Percentiles rank a stretch among this genome's conserved stretches.
phyloP scores from a whole-genome alignment of 2,113 vertebrate genomes.

The Semicossyphus pulcher region DNA sequence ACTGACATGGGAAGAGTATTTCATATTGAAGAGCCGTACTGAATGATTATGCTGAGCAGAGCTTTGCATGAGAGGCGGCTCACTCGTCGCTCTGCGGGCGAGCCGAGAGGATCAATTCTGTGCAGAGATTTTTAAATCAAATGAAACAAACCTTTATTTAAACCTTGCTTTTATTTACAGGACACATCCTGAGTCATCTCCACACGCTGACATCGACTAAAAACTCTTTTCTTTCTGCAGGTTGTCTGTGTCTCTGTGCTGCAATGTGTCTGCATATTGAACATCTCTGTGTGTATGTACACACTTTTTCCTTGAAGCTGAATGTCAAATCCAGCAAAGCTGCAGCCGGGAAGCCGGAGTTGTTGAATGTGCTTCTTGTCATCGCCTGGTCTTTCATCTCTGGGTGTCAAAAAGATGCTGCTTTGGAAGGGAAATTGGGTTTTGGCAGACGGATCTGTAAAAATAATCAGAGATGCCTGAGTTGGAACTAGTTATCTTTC shows the following conservation, averaged over 20 bases:
- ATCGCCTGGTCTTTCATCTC: slow-evolving; percentile 76
- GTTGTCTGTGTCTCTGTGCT: neutral
- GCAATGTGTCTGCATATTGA: slow-evolving; percentile 37
- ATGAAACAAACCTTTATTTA: slow-evolving; percentile 7
- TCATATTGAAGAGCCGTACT: slow-evolving; percentile 43
- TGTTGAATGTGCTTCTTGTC: slow-evolving; percentile 78
- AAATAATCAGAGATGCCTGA: slow-evolving; percentile 74
- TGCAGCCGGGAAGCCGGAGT: slow-evolving; percentile 57
- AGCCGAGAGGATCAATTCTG: slow-evolving; percentile 27
- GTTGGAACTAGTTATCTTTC: slow-evolving; percentile 71
- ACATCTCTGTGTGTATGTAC: slow-evolving; percentile 32
- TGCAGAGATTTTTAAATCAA: neutral
- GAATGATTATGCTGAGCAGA: slow-evolving; percentile 38
- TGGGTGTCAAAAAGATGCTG: slow-evolving; percentile 70
- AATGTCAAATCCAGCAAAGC: slow-evolving; percentile 74
- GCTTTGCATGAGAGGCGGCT: slow-evolving; percentile 27
- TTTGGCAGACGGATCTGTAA: slow-evolving; percentile 79
- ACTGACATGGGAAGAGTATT: slow-evolving; percentile 46
- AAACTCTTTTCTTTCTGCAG: neutral
- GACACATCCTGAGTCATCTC: neutral
- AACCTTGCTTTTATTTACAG: slow-evolving; percentile 17
- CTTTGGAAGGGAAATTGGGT: slow-evolving; percentile 80
- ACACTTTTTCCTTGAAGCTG: slow-evolving; percentile 60
- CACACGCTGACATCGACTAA: neutral
- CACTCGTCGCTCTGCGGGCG: slow-evolving; percentile 19